These are phyloP conservation scores for Ricordea florida DNA, from an alignment of 92 coral and sea anemone genomes.

Conservation along the genomic window DNA sequence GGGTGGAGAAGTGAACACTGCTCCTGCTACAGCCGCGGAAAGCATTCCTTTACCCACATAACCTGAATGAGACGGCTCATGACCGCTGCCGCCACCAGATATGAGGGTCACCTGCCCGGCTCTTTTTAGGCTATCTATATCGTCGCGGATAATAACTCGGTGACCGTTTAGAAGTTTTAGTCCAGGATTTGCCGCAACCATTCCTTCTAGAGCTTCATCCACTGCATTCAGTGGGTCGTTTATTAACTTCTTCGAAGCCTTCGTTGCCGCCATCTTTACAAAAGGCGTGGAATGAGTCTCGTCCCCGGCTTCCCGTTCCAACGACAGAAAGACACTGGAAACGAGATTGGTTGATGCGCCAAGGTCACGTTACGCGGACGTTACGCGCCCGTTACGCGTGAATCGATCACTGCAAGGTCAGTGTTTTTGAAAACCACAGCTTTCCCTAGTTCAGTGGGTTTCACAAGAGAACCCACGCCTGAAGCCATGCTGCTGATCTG, in stretches of 20 bases:
- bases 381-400: too few species aligned
- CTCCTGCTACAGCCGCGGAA: constrained; percentile 95
- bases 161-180: constrained; percentile 78
- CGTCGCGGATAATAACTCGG: constrained; percentile 83
- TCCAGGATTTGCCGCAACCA: constrained; percentile 82
- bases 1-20: constrained; percentile 96
- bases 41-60: constrained; percentile 95
- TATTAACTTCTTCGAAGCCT: constrained; percentile 72
- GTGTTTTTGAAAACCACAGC: too few species aligned
- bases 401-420: too few species aligned
- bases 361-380: too few species aligned
- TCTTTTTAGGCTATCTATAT: constrained; percentile 65
- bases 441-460: too few species aligned
- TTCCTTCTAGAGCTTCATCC: constrained; percentile 93
- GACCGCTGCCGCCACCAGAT: constrained; percentile 99
- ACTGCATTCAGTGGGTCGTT: constrained; percentile 78
- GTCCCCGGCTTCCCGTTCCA: too few species aligned
- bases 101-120: constrained; percentile 84
- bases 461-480: too few species aligned
- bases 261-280: constrained; percentile 53
- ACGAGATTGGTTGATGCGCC: too few species aligned
- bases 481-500: too few species aligned
- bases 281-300: too few species aligned
- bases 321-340: too few species aligned
- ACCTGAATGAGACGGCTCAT: constrained; percentile 95